phyloP scores from a whole-genome alignment of 2,113 vertebrate genomes.

The Hippocampus barbouri region DNA sequence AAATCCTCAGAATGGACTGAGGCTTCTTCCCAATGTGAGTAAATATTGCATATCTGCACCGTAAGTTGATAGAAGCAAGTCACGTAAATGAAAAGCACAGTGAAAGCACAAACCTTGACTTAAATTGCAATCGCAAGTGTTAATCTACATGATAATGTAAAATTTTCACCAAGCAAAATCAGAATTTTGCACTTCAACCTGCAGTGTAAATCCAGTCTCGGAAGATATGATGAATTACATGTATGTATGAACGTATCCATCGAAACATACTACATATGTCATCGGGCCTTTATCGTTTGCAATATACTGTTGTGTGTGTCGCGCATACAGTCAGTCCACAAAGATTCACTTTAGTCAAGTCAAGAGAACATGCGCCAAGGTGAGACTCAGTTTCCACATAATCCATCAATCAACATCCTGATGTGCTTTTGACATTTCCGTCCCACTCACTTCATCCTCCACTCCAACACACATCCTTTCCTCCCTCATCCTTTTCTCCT shows the following conservation, averaged over 20 bases:
- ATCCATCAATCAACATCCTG: conserved; percentile 30
- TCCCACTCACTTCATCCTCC: conserved; percentile 30
- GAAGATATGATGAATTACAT: neutral
- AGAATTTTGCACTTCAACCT: neutral
- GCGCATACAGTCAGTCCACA: neutral
- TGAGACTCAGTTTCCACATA: conserved; percentile 14
- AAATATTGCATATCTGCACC: neutral
- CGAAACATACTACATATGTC: neutral
- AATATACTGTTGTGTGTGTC: too few relatives aligned
- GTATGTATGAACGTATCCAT: too few relatives aligned
- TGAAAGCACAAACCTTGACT: neutral
- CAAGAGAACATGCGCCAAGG: conserved; percentile 20
- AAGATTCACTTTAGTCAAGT: neutral
- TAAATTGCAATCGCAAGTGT: neutral
- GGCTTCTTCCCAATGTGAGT: neutral
- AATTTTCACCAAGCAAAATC: neutral
- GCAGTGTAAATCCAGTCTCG: neutral
- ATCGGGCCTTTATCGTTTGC: too few relatives aligned
- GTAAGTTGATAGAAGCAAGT: neutral
- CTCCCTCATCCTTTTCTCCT: conserved; percentile 25
- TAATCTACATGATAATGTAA: neutral
- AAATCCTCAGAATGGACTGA: neutral
- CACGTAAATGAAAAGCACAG: neutral
- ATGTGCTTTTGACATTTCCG: conserved; percentile 8
- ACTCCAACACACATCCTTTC: conserved; percentile 42